Evolutionary conservation across 2,797 vertebrate species (phyloP).

Genomic region (Dallia pectoralis): DNA sequence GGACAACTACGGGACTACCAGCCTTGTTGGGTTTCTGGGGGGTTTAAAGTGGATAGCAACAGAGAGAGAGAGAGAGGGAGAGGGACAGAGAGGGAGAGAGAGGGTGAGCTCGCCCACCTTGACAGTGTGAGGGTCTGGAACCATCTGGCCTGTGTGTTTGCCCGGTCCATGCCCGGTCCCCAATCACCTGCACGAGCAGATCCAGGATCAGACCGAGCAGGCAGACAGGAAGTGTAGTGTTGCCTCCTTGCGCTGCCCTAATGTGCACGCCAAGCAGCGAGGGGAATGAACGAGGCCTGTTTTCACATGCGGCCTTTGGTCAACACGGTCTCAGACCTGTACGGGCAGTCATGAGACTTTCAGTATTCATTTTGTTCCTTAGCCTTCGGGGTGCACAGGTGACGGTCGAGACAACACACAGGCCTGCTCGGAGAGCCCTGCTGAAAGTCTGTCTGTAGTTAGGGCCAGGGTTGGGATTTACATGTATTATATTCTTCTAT

Average conservation of each 20-base stretch:
- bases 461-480: no score
- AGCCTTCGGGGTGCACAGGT: neutral
- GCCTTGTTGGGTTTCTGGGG: conserved; percentile 29
- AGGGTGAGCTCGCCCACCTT: conserved; percentile 45
- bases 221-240: conserved; percentile 49
- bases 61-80: neutral
- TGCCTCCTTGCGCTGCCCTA: conserved; percentile 35
- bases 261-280: conserved; percentile 19
- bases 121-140: conserved; percentile 54
- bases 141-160: conserved; percentile 52
- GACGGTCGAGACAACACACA: no score
- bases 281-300: neutral
- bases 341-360: neutral
- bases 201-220: neutral
- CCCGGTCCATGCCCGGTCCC: conserved; percentile 41
- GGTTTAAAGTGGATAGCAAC: conserved; percentile 8
- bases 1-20: conserved; percentile 26
- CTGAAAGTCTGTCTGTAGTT: conserved; percentile 47
- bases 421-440: conserved; percentile 49
- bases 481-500: no score
- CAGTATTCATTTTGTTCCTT: neutral
- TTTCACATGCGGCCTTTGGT: neutral
- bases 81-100: conserved; percentile 15
- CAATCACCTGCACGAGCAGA: conserved; percentile 58
- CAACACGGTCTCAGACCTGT: neutral